Evolutionary conservation across 1,140 invertebrate species (phyloP), one percentile per base, ranked within the genome.

Genomic region (Rhopalosiphum maidis): DNA sequence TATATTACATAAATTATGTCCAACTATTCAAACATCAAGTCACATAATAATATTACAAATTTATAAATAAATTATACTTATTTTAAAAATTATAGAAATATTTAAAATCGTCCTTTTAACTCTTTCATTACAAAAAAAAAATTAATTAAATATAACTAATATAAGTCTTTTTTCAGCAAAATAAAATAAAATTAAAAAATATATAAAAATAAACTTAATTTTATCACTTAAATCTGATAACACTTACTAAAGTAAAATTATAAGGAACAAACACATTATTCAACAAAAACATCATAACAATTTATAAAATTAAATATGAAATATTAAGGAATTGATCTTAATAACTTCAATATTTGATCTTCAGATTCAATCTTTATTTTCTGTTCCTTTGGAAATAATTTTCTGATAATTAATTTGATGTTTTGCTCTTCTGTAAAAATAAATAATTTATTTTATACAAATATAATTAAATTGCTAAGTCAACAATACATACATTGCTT

Each of bases 341-440:
- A 54, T 86, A 85, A 85, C 46, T 93, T 93, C 25, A 93, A 85
- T 54, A 93, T 54, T 93, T 93, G 91, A 35, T 93, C 82, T 86
- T 93, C 91, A 93, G 77, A 93, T 86, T 94, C 94, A 55, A 94
- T 94, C 85, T 94, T 94, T 43, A 95, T 95, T 94, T 94, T 94
- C 87, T 94, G 94, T 91, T 95, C 94, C 46, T 94, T 94, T 77
- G 94, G 94, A 77, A 95, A 94, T 92, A 95, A 95, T 60, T 94
- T 94, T 91, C 94, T 94, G 30, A 95, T 94, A 94, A 95, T 96
- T 30, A 95, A 94, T 94, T 96, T 96, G 41, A 96, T 95, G 83
- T 95, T 95, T 85, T 95, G 94, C 93, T 96, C 95, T 93, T 95
- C 95, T 95, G 95, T 94, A 96, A 95, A 48, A 94, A 37, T 94